phyloP scores from a whole-genome alignment of 1,140 invertebrate species.

The Drosophila parvula region DNA sequence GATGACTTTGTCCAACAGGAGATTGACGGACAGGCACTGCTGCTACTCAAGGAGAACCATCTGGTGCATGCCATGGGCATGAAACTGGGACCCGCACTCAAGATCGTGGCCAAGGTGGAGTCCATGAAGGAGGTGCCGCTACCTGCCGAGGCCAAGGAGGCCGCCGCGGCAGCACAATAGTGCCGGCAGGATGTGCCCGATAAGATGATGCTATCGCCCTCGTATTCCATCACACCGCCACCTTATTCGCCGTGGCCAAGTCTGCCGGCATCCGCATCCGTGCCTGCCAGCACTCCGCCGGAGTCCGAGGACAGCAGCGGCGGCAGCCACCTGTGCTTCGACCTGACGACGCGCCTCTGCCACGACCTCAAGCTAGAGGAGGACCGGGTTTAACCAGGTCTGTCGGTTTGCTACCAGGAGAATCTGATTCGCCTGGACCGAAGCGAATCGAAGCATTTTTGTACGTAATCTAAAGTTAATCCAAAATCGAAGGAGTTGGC shows the following conservation, averaged over 20 bases:
- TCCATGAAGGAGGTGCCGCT: constrained; percentile 78
- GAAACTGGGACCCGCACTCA: constrained; percentile 97
- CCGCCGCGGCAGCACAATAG: constrained; percentile 49
- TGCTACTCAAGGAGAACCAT: constrained; percentile 97
- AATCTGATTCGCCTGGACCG: constrained; percentile 22
- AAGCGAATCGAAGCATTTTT: neutral
- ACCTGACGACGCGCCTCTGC: constrained; percentile 28
- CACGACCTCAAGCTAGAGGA: constrained; percentile 29
- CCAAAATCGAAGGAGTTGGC: neutral
- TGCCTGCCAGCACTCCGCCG: constrained; percentile 11
- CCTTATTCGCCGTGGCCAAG: constrained; percentile 41
- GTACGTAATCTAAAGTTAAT: constrained; percentile 7
- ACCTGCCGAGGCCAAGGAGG: constrained; percentile 53
- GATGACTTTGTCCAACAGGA: constrained; percentile 98
- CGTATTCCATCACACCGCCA: constrained; percentile 59
- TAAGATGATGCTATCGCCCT: constrained; percentile 32
- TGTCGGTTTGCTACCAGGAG: neutral
- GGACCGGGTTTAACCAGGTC: constrained; percentile 25
- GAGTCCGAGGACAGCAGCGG: constrained; percentile 36
- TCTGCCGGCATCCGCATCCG: neutral
- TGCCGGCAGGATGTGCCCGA: constrained; percentile 18
- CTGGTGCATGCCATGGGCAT: constrained; percentile 97
- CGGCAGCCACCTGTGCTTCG: constrained; percentile 28
- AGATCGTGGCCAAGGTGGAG: constrained; percentile 91
- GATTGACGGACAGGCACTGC: constrained; percentile 97